Evolutionary conservation across 2,888 invertebrate genomes (phyloP), one percentile per base, ranked within the genome.

Genomic region (Laspeyria flexula): DNA sequence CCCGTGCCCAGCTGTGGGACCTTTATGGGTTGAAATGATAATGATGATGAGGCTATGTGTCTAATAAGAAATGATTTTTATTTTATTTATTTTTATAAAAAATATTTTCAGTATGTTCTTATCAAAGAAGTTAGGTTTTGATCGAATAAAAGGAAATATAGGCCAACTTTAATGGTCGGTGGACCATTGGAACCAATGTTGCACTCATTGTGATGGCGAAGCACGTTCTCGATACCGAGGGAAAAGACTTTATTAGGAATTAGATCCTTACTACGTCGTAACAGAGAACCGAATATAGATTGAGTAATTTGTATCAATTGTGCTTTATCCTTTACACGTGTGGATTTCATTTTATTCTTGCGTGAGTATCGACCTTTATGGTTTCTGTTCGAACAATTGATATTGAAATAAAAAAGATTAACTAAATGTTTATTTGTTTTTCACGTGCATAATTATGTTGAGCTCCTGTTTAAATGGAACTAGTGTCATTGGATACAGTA

Each of bases 251-350:
- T 56, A 55, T 51, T 58, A 53, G 37, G 34, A 37, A 50, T 57
- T 34, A 60, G 48, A 49, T 43, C 35, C 38, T 60, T 41, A 47
- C 33, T 47, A 46, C 66, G 46, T 43, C 11, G 48, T 60, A 62
- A 58, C 31, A 38, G 34, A 42, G 44, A 52, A 55, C 31, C 46
- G 55, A 70, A 66, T 64, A 56, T 41, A 56, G 31, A 63, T 71
- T 27, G 44, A 43, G 64, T 48, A 43, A 52, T 70, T 66, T 60
- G 44, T 66, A 60, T 55, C 47, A 54, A 57, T 58, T 52, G 9
- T 23, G 35, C 1, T 46, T 34, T 56, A 50, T 33, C 10, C 13
- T 3, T 21, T 40, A 51, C 38, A 44, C 39, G 39, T 44, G 50
- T 48, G 23, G 5, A 3, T 35, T 45, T 55, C 38, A 33, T 47